Evolutionary conservation across 2,888 invertebrate genomes (phyloP), one percentile per base, ranked within the genome.

Genomic region (Corbicula japonica): DNA sequence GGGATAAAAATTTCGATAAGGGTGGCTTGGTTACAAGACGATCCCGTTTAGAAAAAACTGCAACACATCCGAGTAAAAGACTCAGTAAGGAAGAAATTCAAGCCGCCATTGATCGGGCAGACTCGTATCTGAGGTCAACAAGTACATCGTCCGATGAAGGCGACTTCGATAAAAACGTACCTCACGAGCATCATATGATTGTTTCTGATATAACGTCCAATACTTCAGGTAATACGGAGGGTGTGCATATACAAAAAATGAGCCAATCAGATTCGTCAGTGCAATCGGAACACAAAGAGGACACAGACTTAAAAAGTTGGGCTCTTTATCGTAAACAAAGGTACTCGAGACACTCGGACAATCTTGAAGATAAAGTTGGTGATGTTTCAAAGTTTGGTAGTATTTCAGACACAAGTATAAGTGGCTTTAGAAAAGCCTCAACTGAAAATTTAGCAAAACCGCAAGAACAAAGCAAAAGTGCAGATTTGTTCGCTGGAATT

Each of bases 11-110:
- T 28, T 35, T 68, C n/a, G 79, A 72, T 60, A 71, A 73, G 26
- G 76, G 76, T 38, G 79, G 76, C 41, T 77, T 69, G 21, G 83
- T 86, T 8, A 52, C 72, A 30, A 52, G 72, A 23, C 18, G 66
- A 12, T 44, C 75, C 10, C 63, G 76, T 10, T 46, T 63, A n/a
- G 82, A 84, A 32, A 76, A 70, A 38, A 50, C 30, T 65, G 65
- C 48, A 10, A 63, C 65, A 30, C 69, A 62, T 30, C 68, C 80
- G 6, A 78, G 80, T 12, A 88, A 89, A 58, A 72, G 90, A 34
- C 62, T 91, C 10, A 89, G 90, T 78, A 84, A 83, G 41, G 89
- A 90, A 38, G 90, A 91, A 69, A 89, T 91, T 48, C 87, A 89
- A 63, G 86, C 87, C 46, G 89, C 91, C 12, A 56, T 90, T 21